Evolutionary conservation across 1,140 invertebrate genomes (phyloP).

Genomic region (Polyergus mexicanus): DNA sequence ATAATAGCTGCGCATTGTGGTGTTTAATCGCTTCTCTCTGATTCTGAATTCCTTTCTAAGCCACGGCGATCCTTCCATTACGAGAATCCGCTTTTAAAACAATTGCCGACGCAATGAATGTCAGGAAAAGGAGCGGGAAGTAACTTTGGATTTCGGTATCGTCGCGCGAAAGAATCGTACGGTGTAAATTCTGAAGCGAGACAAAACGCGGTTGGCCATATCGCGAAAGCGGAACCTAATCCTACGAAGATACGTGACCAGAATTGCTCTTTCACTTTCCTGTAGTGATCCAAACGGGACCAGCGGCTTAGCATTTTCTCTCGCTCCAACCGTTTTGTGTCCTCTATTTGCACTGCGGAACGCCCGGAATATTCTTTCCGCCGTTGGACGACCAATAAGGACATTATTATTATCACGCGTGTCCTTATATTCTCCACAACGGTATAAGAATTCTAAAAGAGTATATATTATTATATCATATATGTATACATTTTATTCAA

Average conservation of each 20-base stretch:
- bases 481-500: conserved; percentile 8
- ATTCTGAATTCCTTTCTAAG: conserved; percentile 44
- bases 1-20: conserved; percentile 18
- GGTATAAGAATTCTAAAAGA: background rate
- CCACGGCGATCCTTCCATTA: conserved; percentile 51
- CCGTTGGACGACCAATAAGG: conserved; percentile 29
- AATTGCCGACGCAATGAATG: conserved; percentile 51
- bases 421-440: background rate
- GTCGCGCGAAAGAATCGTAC: conserved; percentile 68
- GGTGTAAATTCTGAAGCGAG: conserved; percentile 69
- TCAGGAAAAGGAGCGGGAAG: conserved; percentile 45
- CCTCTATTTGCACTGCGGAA: conserved; percentile 33
- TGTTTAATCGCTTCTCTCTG: conserved; percentile 35
- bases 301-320: conserved; percentile 70
- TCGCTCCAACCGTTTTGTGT: conserved; percentile 64
- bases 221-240: conserved; percentile 82
- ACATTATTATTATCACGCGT: conserved; percentile 40
- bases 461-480: background rate
- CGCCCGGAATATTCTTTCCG: conserved; percentile 33
- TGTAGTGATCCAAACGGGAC: conserved; percentile 53
- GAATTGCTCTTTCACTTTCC: conserved; percentile 72
- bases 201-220: conserved; percentile 75
- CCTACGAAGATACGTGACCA: conserved; percentile 81
- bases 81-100: conserved; percentile 55
- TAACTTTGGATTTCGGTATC: conserved; percentile 68